phyloP scores from a whole-genome alignment of 2,888 invertebrate species.

The Atethmia centrago region DNA sequence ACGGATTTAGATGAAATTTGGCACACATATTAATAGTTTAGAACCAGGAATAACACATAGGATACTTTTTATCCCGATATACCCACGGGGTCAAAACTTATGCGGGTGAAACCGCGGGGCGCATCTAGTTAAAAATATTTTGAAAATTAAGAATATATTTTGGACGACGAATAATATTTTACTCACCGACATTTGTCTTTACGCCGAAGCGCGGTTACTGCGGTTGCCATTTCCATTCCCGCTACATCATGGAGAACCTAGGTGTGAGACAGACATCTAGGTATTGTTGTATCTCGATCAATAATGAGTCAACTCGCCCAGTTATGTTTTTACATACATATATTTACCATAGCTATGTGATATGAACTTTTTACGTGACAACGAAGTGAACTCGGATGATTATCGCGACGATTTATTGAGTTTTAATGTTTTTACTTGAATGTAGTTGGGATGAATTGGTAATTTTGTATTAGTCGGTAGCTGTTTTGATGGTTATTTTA shows the following conservation, averaged over 20 bases:
- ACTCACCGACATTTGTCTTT: neutral
- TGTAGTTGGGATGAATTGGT: neutral
- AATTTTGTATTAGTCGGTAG: conserved; percentile 3
- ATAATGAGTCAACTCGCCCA: conserved; percentile 46
- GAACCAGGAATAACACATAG: too few relatives aligned
- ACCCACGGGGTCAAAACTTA: too few relatives aligned
- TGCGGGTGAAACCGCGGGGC: too few relatives aligned
- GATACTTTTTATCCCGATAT: too few relatives aligned
- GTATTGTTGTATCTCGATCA: conserved; percentile 53
- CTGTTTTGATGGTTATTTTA: neutral
- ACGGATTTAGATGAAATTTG: too few relatives aligned
- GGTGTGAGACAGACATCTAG: conserved; percentile 52
- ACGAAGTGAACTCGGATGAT: conserved; percentile 26
- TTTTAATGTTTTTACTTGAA: conserved; percentile 26
- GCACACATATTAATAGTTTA: too few relatives aligned
- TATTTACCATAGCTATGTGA: conserved; percentile 46
- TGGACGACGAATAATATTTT: too few relatives aligned
- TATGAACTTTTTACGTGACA: conserved; percentile 25
- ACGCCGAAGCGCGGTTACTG: neutral
- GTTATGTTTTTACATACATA: conserved; percentile 43
- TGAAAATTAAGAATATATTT: too few relatives aligned
- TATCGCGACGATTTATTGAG: conserved; percentile 41
- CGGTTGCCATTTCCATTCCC: conserved; percentile 19
- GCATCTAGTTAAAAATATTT: too few relatives aligned
- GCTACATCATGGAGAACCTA: conserved; percentile 11